Evolutionary conservation across 1,140 invertebrate genomes (phyloP), one percentile per base, ranked within the genome.

Genomic region (Mya arenaria): DNA sequence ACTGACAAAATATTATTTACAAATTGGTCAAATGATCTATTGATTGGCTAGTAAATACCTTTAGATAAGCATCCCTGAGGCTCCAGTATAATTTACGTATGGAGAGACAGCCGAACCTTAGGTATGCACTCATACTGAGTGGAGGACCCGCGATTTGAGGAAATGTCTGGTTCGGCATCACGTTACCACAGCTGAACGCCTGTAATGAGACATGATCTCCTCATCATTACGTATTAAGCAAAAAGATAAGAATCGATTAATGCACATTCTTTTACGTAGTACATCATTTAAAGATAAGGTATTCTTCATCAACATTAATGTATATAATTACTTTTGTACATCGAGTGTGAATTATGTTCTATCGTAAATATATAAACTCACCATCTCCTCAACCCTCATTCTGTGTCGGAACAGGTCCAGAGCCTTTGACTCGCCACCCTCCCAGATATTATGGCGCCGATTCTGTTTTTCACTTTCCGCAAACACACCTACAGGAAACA

Each of bases 141-240:
- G 96, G 95, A 25, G 94, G 94, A 0, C 95, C 95, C 30, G 95
- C 87, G 32, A 96, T 92, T 84, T 96, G 95, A 0, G 96, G 96
- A 84, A 93, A 93, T 2, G 94, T 94, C 89, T 96, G 95, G 73
- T 96, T 96, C 1, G 96, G 95, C 84, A 96, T 89, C 84, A 94
- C 94, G 8, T 92, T 94, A 5, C 94, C 94, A 71, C 92, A 92
- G 32, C 66, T 87, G 86, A 86, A 91, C 13, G 89, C 88, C 87
- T 90, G 84, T 52, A 84, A 84, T 55, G 4, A 44, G 30, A 56
- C 3, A 28, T n/a, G n/a, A n/a, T n/a, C n/a, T n/a, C n/a, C n/a
- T n/a, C n/a, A n/a, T n/a, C n/a, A n/a, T n/a, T n/a, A n/a, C n/a
- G n/a, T n/a, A n/a, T n/a, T n/a, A n/a, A n/a, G n/a, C n/a, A n/a